Evolutionary conservation across 2,888 invertebrate genomes (phyloP), one percentile per base, ranked within the genome.

Genomic region (Galeruca laticollis): DNA sequence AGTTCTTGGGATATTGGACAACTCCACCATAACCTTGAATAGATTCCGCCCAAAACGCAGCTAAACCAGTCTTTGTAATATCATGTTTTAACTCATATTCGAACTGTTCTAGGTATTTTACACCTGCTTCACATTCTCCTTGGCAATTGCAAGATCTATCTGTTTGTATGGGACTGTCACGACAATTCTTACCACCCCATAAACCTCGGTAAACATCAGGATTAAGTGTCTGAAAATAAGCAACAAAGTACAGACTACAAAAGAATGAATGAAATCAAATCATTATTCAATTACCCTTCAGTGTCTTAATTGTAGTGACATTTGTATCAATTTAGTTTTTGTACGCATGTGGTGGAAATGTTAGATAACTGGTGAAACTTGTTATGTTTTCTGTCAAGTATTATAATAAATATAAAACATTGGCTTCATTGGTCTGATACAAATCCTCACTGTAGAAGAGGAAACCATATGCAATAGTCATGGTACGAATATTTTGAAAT

Each of bases 1-100:
- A 99, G 2, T 92, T 92, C 82, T 92, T 94, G 0, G 99, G 96
- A 82, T 91, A 98, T 84, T 99, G 99, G 0, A 98, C 93, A 0
- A 92, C 88, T 0, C 99, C 99, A 13, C 98, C 98, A 8, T 97
- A 94, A 15, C 99, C 99, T 87, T 98, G 98, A 76, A 99, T 98
- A 0, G 96, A 94, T 85, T 99, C 99, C 0, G 95, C 96, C 83
- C 98, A 94, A 84, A 98, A 92, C 5, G 92, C 98, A 0, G 97
- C 99, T 5, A 96, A 89, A 64, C 89, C 89, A 21, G 92, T 92
- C 69, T 91, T 90, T 0, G 97, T 94, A 74, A 96, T 84, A 9
- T 94, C 93, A 83, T 93, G 93, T 70, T 89, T 89, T 76, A 98
- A 89, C 5, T 93, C 88, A 85, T 96, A 92, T 69, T 91, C 88